Evolutionary conservation across 1,140 invertebrate genomes (phyloP).

Genomic region (Diuraphis noxia): DNA sequence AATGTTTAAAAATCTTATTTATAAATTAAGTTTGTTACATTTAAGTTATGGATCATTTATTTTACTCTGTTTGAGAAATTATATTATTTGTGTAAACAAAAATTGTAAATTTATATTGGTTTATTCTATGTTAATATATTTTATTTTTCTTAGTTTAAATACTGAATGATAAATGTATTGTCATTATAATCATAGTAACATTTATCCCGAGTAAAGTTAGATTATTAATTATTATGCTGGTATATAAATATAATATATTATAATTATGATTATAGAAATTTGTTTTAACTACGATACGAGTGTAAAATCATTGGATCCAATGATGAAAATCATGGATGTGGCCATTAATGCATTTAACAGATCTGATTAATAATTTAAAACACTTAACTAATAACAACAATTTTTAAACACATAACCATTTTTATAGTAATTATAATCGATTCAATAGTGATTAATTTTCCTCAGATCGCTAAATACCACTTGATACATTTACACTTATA

Average conservation of each 20-base stretch:
- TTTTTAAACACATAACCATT: not conserved
- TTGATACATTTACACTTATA: not conserved
- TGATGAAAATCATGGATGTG: too few relatives aligned
- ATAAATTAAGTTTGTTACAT: not conserved
- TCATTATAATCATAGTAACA: too few relatives aligned
- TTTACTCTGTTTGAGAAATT: not conserved
- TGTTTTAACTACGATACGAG: not conserved
- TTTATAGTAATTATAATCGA: not conserved
- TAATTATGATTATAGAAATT: too few relatives aligned
- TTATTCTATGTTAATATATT: not conserved
- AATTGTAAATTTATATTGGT: not conserved
- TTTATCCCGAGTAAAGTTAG: too few relatives aligned
- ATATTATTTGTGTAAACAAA: not conserved
- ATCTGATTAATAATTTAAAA: not conserved
- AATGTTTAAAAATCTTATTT: not conserved
- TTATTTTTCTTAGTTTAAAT: not conserved
- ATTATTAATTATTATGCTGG: too few relatives aligned
- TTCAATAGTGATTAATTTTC: not conserved
- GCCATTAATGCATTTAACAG: not conserved
- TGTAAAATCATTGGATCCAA: too few relatives aligned
- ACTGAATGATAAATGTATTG: too few relatives aligned
- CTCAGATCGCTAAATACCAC: not conserved
- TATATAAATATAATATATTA: too few relatives aligned
- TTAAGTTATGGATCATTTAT: not conserved
- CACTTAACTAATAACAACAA: not conserved